Evolutionary conservation across 1,140 invertebrate species (phyloP), one percentile per base, ranked within the genome.

Genomic region (Macrobrachium rosenbergii): DNA sequence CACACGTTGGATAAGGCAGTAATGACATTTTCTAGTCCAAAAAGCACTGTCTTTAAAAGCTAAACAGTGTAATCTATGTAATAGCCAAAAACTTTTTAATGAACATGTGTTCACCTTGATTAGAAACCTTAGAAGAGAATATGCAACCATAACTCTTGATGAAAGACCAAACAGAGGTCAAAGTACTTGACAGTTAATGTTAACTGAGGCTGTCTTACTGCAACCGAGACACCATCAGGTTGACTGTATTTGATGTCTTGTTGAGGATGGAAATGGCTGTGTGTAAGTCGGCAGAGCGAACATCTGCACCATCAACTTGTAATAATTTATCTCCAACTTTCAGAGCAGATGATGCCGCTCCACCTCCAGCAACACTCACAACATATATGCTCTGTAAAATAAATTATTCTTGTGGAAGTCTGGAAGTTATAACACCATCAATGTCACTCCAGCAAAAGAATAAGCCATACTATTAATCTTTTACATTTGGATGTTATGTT

Each of bases 351-450:
- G 85, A 87, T 6, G 85, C 85, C 21, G 85, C 78, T 17, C 85
- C 85, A 7, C 85, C 85, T 60, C 79, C 85, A 43, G 64, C 85
- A 28, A 87, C 85, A 75, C 85, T 81, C 16, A n/a, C 73, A 67
- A 87, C 85, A 58, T 87, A 87, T n/a, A 87, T 80, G 43, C 85
- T 87, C 85, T 87, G 78, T 6, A 62, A n/a, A 37, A 69, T n/a
- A 72, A 72, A 52, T 52, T 52, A 52, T 52, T 52, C 45, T 52
- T 52, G 28, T 69, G 28, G n/a, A n/a, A 28, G 64, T 28, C 19
- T 0, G 19, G 11, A 69, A 69, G 19, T 69, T 21, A n/a, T 2
- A 69, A 69, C n/a, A 21, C 2, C 2, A 21, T n/a, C n/a, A 72
- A 72, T 28, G 6, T 2, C 1, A 23, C 14, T n/a, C n/a, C n/a